Conservation (phyloP, 2,797 vertebrate species). For the Dipus sagitta region DNA sequence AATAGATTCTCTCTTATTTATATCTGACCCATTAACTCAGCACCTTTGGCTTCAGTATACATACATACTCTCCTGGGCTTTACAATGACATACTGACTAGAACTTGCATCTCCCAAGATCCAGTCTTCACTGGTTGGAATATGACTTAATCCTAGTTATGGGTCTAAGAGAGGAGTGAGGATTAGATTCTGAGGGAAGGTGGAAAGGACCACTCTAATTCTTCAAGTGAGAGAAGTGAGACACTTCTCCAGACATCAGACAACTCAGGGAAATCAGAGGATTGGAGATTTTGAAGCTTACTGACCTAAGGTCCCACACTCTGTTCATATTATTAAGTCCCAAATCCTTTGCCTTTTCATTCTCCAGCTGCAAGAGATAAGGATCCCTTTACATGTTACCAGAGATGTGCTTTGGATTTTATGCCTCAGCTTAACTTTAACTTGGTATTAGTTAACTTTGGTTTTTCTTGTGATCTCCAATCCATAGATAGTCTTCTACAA, state of each 20-base stretch:
- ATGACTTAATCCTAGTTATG: not conserved
- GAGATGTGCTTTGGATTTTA: not conserved
- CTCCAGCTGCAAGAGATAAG: not conserved
- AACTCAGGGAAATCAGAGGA: not conserved
- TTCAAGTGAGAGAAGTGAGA: not conserved
- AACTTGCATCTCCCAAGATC: not conserved
- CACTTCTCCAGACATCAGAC: not conserved
- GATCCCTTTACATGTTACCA: not conserved
- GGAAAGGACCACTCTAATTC: not conserved
- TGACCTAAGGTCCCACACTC: not conserved
- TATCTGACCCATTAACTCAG: not conserved
- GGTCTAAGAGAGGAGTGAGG: not conserved
- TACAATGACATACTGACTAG: not conserved
- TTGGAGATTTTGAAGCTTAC: not conserved
- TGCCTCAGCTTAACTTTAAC: constrained; percentile 35
- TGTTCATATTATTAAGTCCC: not conserved
- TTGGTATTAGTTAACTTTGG: constrained; percentile 42
- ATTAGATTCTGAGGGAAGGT: not conserved
- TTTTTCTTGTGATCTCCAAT: constrained; percentile 31
- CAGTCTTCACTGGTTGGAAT: not conserved
- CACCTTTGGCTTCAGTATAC: not conserved
- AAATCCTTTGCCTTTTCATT: constrained; percentile 35
- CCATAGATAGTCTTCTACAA: constrained; percentile 15
- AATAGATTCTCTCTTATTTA: not conserved
- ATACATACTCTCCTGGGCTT: not conserved